Evolutionary conservation across 2,888 invertebrate genomes (phyloP).

Genomic region (Tetrapedia diversipes): DNA sequence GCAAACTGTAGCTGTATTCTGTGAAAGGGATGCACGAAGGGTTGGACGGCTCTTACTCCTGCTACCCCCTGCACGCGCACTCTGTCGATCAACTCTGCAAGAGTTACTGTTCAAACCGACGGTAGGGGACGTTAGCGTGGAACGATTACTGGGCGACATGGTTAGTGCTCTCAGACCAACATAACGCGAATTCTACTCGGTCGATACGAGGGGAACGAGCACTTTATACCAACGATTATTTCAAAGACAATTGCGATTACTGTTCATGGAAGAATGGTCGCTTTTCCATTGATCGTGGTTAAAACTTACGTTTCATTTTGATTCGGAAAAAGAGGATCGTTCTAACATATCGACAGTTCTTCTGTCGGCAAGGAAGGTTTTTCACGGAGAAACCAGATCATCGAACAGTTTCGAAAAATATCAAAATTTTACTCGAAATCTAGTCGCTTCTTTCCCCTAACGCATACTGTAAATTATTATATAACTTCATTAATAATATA

Average conservation of each 20-base stretch:
- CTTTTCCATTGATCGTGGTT: not conserved
- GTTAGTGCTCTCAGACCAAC: slow-evolving; percentile 81
- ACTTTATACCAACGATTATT: not conserved
- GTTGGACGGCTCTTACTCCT: slow-evolving; percentile 90
- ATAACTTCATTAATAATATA: slow-evolving; percentile 7
- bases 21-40: slow-evolving; percentile 88
- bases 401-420: not conserved
- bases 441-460: slow-evolving; percentile 40
- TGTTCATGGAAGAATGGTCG: not conserved
- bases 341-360: too few relatives aligned
- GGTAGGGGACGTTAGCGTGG: slow-evolving; percentile 89
- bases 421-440: slow-evolving; percentile 22
- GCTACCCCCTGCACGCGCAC: slow-evolving; percentile 86
- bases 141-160: slow-evolving; percentile 88
- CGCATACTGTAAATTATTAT: slow-evolving; percentile 8
- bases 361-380: not conserved
- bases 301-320: not conserved
- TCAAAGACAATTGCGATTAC: not conserved
- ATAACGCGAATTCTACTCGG: slow-evolving; percentile 55
- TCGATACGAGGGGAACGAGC: slow-evolving; percentile 2
- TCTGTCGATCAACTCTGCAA: slow-evolving; percentile 85
- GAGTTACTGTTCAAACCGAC: slow-evolving; percentile 92
- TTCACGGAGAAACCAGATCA: not conserved
- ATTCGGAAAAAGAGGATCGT: too few relatives aligned
- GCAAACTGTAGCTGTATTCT: slow-evolving; percentile 90